A percentile compares a stretch with the other conserved stretches of the same genome.
Conservation (phyloP, 2,888 invertebrate species). For the Drosophila percnosoma region DNA sequence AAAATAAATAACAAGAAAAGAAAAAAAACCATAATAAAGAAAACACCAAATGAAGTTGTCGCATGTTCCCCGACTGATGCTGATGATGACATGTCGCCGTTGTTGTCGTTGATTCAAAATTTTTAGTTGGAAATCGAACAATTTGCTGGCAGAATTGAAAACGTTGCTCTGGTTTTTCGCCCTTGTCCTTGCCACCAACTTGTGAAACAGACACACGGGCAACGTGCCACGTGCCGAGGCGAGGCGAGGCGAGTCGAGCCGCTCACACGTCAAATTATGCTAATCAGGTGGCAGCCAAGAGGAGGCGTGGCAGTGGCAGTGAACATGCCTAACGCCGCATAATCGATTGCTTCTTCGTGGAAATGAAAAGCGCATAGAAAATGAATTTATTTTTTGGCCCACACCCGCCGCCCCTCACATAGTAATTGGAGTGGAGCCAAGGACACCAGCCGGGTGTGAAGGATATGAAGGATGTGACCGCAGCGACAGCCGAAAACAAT, state of each 20-base stretch:
- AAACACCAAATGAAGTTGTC: constrained; percentile 69
- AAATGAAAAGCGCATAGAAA: constrained; percentile 49
- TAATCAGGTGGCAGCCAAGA: constrained; percentile 63
- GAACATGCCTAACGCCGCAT: constrained; percentile 42
- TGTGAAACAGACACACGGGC: constrained; percentile 7
- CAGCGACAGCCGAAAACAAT: constrained; percentile 37
- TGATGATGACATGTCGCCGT: constrained; percentile 67
- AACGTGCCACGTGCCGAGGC: constrained; percentile 20
- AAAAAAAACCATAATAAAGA: constrained; percentile 8
- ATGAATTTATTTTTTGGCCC: constrained; percentile 45
- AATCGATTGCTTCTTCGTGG: constrained; percentile 50
- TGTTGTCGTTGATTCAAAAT: constrained; percentile 62
- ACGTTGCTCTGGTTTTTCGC: constrained; percentile 10
- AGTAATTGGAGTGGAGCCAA: constrained; percentile 5
- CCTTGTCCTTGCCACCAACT: constrained; percentile 51
- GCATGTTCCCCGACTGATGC: constrained; percentile 44
- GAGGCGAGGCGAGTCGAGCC: constrained; percentile 12
- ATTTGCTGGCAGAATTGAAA: constrained; percentile 52
- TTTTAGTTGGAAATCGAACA: constrained; percentile 59
- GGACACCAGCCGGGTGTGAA: constrained; percentile 15
- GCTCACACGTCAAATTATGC: constrained; percentile 74
- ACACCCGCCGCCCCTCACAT: neutral
- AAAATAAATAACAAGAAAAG: neutral
- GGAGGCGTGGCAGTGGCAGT: neutral
- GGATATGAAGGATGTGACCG: constrained; percentile 21